phyloP scores from a whole-genome alignment of 2,113 vertebrate genomes.

The Natator depressus region DNA sequence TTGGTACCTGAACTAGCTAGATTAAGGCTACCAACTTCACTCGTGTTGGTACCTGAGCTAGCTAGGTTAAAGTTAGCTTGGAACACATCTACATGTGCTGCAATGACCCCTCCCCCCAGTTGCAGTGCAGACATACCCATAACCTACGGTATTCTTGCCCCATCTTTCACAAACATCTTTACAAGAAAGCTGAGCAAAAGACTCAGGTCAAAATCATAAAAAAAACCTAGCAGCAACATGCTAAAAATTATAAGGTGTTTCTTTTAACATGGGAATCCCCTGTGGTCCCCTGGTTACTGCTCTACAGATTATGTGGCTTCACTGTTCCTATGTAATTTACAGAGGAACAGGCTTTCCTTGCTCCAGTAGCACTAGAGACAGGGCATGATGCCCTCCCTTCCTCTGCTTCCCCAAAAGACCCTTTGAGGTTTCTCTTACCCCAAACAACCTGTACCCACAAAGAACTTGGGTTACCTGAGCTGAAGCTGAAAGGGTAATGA shows the following conservation, averaged over 20 bases:
- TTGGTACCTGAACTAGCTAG: background rate
- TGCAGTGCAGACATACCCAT: background rate
- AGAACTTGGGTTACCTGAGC: background rate
- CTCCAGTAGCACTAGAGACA: background rate
- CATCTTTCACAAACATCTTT: no score
- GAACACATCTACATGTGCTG: background rate
- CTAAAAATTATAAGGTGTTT: background rate
- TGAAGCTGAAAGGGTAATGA: background rate
- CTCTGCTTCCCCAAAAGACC: background rate
- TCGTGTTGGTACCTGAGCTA: background rate
- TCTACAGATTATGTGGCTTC: background rate
- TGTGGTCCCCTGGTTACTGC: background rate
- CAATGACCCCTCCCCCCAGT: background rate
- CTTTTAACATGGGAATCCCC: accelerated
- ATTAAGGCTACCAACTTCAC: background rate
- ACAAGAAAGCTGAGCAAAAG: no score
- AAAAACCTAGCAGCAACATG: background rate
- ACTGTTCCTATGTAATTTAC: background rate
- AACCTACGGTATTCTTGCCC: background rate
- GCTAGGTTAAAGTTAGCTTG: background rate
- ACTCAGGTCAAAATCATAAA: background rate
- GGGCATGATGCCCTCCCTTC: background rate
- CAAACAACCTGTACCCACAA: background rate
- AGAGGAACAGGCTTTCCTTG: background rate
- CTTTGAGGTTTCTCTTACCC: background rate